Base-by-base conservation (phyloP, 1,140 invertebrate species). In the Hestina assimilis region DNA sequence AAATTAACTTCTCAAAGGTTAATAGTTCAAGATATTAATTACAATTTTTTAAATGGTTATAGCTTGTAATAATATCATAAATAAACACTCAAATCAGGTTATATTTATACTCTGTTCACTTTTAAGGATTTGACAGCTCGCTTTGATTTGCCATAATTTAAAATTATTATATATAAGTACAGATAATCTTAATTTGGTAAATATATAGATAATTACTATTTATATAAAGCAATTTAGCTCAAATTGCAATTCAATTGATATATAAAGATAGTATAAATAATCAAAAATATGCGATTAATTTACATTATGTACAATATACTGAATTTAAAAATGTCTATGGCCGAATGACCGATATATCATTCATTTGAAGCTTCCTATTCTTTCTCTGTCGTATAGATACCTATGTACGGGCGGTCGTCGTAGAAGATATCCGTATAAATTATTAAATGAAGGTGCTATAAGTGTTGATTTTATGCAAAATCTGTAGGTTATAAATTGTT, bases 401-500 rank as follows among this genome's bases (percentile, higher is more conserved):
- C 69, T 79, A 73, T 80, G 73, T 73, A 82, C 79, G 82, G 84
- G 78, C 72, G 83, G 81, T 84, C 76, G 66, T 85, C 77, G 73
- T 77, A 75, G 53, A 69, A 80, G 74, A 78, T 82, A 82, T 85
- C 76, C 72, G 76, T 83, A 77, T 73, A 78, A 86, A 84, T 75
- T 79, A 83, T 76, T 88, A 86, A 88, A 86, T 88, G 85, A 86
- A 81, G 85, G 83, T 88, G 81, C 82, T 89, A 78, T 88, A 87
- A 66, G 80, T 83, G 83, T 88, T 86, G 69, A 78, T 87, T 89
- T 89, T 86, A 85, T 88, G 83, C 79, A 79, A 86, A 83, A 80
- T 59, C 77, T 83, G 83, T 87, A 88, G 87, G 80, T 77, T 84
- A 86, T 83, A 82, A 79, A 83, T 83, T 83, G 75, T 83, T 83